Evolutionary conservation across 2,888 invertebrate species (phyloP).

Genomic region (Byasa hedistus): DNA sequence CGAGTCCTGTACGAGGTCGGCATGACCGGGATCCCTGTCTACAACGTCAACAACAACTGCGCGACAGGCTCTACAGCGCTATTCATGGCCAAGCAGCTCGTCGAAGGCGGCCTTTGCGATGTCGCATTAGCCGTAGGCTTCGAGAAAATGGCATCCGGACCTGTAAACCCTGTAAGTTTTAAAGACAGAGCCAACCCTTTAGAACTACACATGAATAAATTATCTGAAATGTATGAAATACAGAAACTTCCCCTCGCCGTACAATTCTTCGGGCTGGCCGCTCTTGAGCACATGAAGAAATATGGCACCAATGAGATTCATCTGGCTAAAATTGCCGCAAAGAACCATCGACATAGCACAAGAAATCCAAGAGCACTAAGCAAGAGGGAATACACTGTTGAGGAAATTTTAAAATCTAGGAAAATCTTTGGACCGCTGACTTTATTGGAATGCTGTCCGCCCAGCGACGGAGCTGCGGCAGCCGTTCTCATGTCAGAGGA

Average conservation of each 20-base stretch:
- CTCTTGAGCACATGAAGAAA: conserved; percentile 95
- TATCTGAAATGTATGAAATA: conserved; percentile 91
- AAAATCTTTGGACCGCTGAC: conserved; percentile 94
- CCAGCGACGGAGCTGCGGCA: conserved; percentile 97
- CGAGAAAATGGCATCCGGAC: conserved; percentile 98
- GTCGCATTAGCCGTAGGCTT: conserved; percentile 97
- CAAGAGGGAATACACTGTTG: conserved; percentile 92
- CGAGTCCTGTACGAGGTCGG: conserved; percentile 96
- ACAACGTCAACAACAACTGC: conserved; percentile 99
- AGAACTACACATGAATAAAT: conserved; percentile 91
- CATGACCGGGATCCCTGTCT: conserved; percentile 97
- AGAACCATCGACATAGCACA: conserved; percentile 97
- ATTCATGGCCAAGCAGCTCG: conserved; percentile 92
- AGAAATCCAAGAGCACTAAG: conserved; percentile 99
- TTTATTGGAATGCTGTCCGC: conserved; percentile 98
- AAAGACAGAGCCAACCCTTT: conserved; percentile 92
- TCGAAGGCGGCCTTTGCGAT: conserved; percentile 94
- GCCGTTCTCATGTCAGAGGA: conserved; percentile 94
- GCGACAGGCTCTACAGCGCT: conserved; percentile 97
- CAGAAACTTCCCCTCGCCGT: conserved; percentile 92
- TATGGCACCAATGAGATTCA: conserved; percentile 97
- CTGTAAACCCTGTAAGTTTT: conserved; percentile 86
- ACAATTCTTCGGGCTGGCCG: conserved; percentile 98
- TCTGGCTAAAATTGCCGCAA: conserved; percentile 97
- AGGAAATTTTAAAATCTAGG: conserved; percentile 94